A percentile compares a stretch with the other conserved stretches of the same genome.
phyloP scores from a whole-genome alignment of 2,797 vertebrate species.

The Sebastes steindachneri region DNA sequence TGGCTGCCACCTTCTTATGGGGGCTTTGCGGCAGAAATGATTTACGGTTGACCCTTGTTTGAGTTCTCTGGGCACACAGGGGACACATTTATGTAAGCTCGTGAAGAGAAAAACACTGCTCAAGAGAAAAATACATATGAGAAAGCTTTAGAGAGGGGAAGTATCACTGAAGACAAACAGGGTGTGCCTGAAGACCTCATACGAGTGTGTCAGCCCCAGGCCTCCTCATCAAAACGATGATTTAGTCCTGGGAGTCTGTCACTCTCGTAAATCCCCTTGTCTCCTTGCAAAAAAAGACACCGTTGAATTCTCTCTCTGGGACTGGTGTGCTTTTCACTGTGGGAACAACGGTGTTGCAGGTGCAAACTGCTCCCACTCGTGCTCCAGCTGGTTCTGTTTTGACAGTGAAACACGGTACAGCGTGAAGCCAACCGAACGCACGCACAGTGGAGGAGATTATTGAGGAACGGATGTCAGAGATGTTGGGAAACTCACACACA shows the following conservation, averaged over 20 bases:
- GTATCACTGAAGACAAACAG: conserved; percentile 12
- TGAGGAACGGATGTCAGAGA: conserved; percentile 4
- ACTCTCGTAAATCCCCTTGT: conserved; percentile 58
- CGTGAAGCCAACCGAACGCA: background rate
- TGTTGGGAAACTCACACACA: conserved; percentile 26
- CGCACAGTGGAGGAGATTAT: background rate
- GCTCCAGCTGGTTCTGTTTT: conserved; percentile 66
- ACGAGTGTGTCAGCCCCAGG: conserved; percentile 11
- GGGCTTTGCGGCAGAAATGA: conserved; percentile 27
- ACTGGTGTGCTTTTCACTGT: conserved; percentile 66
- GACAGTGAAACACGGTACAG: conserved; percentile 41
- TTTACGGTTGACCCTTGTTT: conserved; percentile 49
- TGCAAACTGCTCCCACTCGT: conserved; percentile 53
- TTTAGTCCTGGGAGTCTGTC: conserved; percentile 45
- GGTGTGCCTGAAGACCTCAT: conserved; percentile 43
- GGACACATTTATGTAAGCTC: conserved; percentile 40
- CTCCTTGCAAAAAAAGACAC: conserved; percentile 31
- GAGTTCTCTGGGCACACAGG: conserved; percentile 29
- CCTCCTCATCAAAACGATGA: conserved; percentile 47
- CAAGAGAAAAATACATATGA: conserved; percentile 15
- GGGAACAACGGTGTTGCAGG: conserved; percentile 69
- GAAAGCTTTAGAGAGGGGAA: conserved; percentile 21
- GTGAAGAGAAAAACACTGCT: conserved; percentile 16
- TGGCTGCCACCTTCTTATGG: background rate
- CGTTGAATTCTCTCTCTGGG: conserved; percentile 17